Evolutionary conservation across 1,140 invertebrate species (phyloP), one percentile per base, ranked within the genome.

Genomic region (Sitophilus oryzae): DNA sequence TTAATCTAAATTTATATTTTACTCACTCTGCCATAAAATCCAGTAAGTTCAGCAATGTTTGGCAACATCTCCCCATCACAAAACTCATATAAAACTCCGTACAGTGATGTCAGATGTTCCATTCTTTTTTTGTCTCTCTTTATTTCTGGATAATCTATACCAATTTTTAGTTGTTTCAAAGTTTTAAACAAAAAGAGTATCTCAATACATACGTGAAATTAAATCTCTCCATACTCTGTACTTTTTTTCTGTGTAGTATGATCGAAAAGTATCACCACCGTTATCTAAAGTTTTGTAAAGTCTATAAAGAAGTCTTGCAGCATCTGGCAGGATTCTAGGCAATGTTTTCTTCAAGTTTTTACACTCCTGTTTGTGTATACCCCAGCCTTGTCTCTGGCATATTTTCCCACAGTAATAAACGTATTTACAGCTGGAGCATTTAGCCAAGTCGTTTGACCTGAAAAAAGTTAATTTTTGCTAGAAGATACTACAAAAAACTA

Each of bases 341-440:
- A 74, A 65, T 19, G 86, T 74, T 58, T 75, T 75, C 63, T 83
- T 84, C 16, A 91, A 77, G 63, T 82, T 82, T 22, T 75, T 64
- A 68, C 89, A 91, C 74, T 92, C 89, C 64, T 72, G 71, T 71
- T 86, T 90, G 65, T 92, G 89, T 52, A 85, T 75, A 11, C 64
- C 61, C 89, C 89, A 92, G 2, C 82, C 81, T 57, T 81, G 75
- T 66, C 76, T 83, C 66, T 92, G 89, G 70, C 89, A 92, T 42
- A 64, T 65, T 22, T 77, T 77, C 47, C 82, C 81, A 66, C 89
- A 92, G 59, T 91, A 92, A 67, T 83, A 79, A 1, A 88, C 84
- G 67, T 83, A 88, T n/a, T 83, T 78, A 68, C 88, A 91, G n/a
- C 77, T 83, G 1, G 84, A 82, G 71, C 88, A 91, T 73, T 85